A percentile compares a stretch with the other conserved stretches of the same genome.
Evolutionary conservation across 2,113 vertebrate genomes (phyloP).

Genomic region (Antigone vipio): DNA sequence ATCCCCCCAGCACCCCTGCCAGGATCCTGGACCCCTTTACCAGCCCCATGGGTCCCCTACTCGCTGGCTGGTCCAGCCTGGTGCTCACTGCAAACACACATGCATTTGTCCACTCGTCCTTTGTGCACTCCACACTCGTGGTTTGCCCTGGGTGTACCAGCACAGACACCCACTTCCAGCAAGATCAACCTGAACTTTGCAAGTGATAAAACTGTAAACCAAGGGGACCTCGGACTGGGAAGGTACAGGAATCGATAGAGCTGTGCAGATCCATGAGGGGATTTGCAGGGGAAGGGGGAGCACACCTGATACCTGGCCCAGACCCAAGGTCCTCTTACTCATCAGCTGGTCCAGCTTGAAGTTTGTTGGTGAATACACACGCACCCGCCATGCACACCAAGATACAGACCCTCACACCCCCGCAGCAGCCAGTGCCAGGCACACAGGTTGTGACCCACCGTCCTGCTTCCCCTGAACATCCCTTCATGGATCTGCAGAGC

Average conservation of each 20-base stretch:
- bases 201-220: too few species aligned
- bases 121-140: fast-evolving
- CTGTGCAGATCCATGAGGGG: too few species aligned
- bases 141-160: background rate
- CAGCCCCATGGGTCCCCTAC: fast-evolving
- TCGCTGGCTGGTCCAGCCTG: background rate
- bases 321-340: background rate
- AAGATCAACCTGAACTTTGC: too few species aligned
- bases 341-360: background rate
- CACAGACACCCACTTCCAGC: too few species aligned
- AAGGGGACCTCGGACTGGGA: too few species aligned
- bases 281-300: too few species aligned
- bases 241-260: too few species aligned
- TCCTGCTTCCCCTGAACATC: background rate
- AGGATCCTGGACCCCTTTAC: background rate
- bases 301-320: too few species aligned
- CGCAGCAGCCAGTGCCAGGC: background rate
- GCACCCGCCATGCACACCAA: too few species aligned
- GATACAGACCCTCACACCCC: too few species aligned
- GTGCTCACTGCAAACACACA: background rate
- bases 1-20: background rate
- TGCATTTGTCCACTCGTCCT: background rate
- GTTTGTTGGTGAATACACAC: background rate
- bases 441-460: background rate
- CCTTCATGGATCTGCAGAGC: background rate